Percentiles rank a stretch among this genome's conserved stretches.
Conservation (phyloP, 2,888 invertebrate species). For the Apamea monoglypha region DNA sequence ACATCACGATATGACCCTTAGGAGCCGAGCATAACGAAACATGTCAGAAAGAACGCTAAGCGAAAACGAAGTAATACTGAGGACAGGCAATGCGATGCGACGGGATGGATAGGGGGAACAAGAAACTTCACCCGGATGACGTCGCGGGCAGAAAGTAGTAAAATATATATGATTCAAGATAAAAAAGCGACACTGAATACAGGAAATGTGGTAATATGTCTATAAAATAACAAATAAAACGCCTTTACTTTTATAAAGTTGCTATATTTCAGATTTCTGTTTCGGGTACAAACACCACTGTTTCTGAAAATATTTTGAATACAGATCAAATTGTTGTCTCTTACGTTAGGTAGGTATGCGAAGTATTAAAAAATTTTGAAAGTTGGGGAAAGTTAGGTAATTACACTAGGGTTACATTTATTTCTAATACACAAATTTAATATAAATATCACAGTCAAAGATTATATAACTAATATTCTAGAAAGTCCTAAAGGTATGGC, state of each 20-base stretch:
- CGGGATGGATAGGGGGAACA: not conserved
- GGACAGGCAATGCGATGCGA: not conserved
- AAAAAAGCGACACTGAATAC: constrained; percentile 41
- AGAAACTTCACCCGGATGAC: not conserved
- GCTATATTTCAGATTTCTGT: constrained; percentile 81
- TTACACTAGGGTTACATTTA: constrained; percentile 81
- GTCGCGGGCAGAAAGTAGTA: constrained; percentile 1
- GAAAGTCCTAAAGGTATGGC: constrained; percentile 84
- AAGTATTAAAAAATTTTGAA: constrained; percentile 67
- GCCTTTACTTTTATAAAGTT: constrained; percentile 76
- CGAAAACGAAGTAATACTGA: not conserved
- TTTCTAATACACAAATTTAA: constrained; percentile 88
- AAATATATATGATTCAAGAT: constrained; percentile 43
- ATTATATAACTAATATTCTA: constrained; percentile 87
- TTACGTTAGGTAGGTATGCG: constrained; percentile 66
- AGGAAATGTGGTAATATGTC: constrained; percentile 48
- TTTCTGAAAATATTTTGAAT: constrained; percentile 84
- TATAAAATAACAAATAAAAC: constrained; percentile 72
- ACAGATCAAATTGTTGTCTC: constrained; percentile 71
- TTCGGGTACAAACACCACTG: constrained; percentile 80
- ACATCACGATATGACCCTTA: not conserved
- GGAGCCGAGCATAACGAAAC: not conserved
- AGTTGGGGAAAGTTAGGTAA: constrained; percentile 66
- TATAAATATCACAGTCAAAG: constrained; percentile 90
- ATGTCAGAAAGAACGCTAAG: too few species aligned